These are phyloP conservation scores for Mugil cephalus DNA, from an alignment of 2,113 vertebrate species.

Conservation along the genomic window DNA sequence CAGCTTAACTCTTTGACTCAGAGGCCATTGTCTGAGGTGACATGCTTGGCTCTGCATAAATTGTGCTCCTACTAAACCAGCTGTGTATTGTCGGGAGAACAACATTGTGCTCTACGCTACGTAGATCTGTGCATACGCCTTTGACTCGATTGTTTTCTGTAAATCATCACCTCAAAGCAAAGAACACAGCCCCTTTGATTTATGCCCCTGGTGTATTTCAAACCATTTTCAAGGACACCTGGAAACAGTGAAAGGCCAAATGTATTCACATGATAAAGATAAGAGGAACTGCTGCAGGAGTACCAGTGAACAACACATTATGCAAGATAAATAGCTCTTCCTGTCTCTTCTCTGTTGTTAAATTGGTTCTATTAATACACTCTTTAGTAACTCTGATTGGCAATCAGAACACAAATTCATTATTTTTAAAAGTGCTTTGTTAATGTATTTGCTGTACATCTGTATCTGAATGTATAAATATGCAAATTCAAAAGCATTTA, in stretches of 20 bases:
- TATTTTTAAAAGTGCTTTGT: background rate
- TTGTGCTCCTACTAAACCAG: background rate
- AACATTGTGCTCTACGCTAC: background rate
- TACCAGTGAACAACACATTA: background rate
- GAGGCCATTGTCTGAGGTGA: background rate
- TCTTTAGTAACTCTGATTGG: no score
- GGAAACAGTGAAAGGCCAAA: constrained; percentile 18
- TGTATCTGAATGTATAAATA: no score
- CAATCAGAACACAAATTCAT: no score
- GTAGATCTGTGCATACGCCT: background rate
- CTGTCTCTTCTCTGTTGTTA: background rate
- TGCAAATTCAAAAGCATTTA: no score
- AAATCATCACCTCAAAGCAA: constrained; percentile 53
- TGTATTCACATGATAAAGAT: constrained; percentile 25
- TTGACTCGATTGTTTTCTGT: background rate
- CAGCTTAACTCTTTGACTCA: background rate
- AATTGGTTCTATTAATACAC: background rate
- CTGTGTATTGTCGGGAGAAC: constrained; percentile 7
- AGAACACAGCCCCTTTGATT: constrained; percentile 21
- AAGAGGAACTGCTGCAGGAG: constrained; percentile 31
- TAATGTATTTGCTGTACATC: no score
- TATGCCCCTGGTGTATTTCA: constrained; percentile 15
- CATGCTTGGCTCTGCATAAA: background rate
- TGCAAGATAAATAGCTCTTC: background rate
- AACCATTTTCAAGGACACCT: constrained; percentile 8